Conservation (phyloP, 2,113 vertebrate genomes). For the Nerophis lumbriciformis region DNA sequence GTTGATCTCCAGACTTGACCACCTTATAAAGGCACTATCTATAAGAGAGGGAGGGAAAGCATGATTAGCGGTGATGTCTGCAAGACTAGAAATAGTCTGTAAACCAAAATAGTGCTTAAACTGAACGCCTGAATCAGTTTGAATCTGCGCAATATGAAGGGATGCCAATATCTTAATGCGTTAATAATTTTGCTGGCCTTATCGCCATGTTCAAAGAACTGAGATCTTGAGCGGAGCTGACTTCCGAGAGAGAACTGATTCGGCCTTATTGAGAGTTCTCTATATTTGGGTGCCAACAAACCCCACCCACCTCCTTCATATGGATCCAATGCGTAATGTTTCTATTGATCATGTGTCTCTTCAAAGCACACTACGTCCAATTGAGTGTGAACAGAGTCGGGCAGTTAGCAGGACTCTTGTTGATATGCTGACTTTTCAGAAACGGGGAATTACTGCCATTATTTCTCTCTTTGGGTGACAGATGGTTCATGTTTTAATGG, state of each 20-base stretch:
- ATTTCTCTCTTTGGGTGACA: constrained; percentile 24
- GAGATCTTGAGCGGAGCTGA: too few species aligned
- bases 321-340: constrained; percentile 33
- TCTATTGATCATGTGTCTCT: constrained; percentile 38
- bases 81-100: too few species aligned
- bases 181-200: too few species aligned
- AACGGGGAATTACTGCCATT: constrained; percentile 27
- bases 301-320: constrained; percentile 39
- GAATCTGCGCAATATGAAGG: too few species aligned
- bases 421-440: not conserved
- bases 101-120: too few species aligned
- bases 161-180: too few species aligned
- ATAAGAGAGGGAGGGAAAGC: too few species aligned
- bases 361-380: constrained; percentile 29
- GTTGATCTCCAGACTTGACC: too few species aligned
- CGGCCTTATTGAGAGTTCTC: constrained; percentile 22
- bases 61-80: too few species aligned
- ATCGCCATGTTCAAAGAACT: too few species aligned
- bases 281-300: constrained; percentile 40
- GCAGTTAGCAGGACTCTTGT: constrained; percentile 2
- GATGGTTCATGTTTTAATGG: constrained; percentile 46
- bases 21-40: too few species aligned
- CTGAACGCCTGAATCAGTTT: too few species aligned
- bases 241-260: constrained; percentile 6
- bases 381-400: constrained; percentile 17